These are phyloP conservation scores for Dasypolia templi DNA, from an alignment of 2,888 invertebrate genomes.

Conservation along the genomic window DNA sequence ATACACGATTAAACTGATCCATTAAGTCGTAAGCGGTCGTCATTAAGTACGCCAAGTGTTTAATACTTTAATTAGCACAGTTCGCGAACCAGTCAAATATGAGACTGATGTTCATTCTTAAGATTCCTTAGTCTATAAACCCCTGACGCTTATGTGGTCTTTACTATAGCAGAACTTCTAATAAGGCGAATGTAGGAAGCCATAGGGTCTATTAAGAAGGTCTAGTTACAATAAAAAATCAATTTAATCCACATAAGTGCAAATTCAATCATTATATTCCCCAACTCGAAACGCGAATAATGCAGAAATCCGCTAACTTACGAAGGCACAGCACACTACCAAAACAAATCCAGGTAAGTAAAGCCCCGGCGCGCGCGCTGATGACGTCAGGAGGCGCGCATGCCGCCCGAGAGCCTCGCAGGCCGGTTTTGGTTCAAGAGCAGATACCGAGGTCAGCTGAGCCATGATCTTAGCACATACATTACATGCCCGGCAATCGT, in stretches of 20 bases:
- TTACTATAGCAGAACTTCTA: neutral
- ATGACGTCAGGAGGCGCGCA: constrained; percentile 74
- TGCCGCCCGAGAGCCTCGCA: constrained; percentile 64
- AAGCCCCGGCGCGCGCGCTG: constrained; percentile 66
- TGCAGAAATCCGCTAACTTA: constrained; percentile 39
- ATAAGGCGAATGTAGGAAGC: neutral
- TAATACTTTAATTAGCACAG: neutral
- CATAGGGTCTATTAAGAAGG: neutral
- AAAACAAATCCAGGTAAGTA: constrained; percentile 52
- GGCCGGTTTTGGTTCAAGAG: constrained; percentile 87
- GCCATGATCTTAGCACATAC: constrained; percentile 64
- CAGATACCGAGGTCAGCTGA: constrained; percentile 76
- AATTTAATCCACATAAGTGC: neutral
- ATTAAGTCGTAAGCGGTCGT: neutral
- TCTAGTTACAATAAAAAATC: neutral
- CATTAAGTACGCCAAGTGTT: constrained; percentile 5
- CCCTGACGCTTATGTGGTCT: neutral
- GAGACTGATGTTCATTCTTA: neutral
- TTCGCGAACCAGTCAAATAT: too few relatives aligned
- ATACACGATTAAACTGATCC: neutral
- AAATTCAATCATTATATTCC: neutral
- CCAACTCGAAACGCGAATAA: neutral
- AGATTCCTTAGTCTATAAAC: neutral
- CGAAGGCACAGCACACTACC: constrained; percentile 52
- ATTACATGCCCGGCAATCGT: constrained; percentile 56